These are phyloP conservation scores for Dendrocincla fuliginosa DNA, from an alignment of 2,797 vertebrate species.

Conservation along the genomic window DNA sequence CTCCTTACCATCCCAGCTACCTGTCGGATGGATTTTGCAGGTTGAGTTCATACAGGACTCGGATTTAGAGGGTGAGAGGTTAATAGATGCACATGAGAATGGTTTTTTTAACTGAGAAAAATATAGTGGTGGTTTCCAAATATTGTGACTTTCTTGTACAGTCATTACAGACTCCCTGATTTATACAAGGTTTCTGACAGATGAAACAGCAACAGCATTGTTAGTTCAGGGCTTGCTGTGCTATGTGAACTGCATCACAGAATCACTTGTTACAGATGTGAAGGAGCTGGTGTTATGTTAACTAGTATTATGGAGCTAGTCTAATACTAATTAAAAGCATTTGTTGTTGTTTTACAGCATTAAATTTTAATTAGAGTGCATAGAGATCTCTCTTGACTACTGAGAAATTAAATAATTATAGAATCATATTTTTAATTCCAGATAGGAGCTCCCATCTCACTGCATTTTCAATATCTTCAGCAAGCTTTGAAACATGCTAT, in stretches of 20 bases:
- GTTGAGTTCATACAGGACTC: not conserved
- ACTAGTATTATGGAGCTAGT: not conserved
- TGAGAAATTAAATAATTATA: not conserved
- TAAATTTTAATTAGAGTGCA: slow-evolving; percentile 11
- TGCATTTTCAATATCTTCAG: not conserved
- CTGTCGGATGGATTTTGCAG: not conserved
- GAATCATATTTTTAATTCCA: not conserved
- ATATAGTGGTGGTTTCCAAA: not conserved
- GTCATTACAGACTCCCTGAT: not conserved
- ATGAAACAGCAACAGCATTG: not conserved
- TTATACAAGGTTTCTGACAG: not conserved
- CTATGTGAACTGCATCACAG: not conserved
- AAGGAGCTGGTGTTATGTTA: not conserved
- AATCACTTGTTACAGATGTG: not conserved
- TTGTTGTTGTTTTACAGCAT: not conserved
- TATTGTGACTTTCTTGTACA: not conserved
- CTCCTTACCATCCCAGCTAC: not conserved
- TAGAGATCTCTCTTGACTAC: not conserved
- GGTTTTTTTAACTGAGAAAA: not conserved
- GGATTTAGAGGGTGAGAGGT: not conserved
- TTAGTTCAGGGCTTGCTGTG: not conserved
- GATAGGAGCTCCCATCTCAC: not conserved
- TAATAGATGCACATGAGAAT: not conserved
- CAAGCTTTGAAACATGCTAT: not conserved
- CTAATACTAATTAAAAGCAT: slow-evolving; percentile 1